These are phyloP conservation scores for Neopelma chrysocephalum DNA, from an alignment of 2,797 vertebrate species.

Conservation along the genomic window DNA sequence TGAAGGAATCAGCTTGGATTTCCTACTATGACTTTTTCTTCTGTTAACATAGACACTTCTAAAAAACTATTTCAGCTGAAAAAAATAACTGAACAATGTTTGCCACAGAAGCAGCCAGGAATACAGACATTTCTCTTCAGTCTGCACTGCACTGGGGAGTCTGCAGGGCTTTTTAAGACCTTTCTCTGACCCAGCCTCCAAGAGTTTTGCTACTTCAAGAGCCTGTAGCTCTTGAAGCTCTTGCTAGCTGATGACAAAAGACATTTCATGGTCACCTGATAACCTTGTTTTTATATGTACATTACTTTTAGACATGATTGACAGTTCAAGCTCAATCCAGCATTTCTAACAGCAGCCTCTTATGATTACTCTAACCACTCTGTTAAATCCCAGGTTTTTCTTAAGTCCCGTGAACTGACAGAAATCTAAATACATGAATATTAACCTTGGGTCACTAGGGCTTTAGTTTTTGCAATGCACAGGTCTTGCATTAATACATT, in stretches of 20 bases:
- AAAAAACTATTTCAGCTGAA: background rate
- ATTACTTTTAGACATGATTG: constrained; percentile 27
- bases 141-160: background rate
- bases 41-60: background rate
- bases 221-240: background rate
- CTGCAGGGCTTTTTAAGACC: background rate
- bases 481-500: background rate
- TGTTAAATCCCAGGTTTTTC: constrained; percentile 39
- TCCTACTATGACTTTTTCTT: background rate
- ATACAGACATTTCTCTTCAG: background rate
- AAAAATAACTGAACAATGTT: background rate
- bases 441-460: constrained; percentile 26
- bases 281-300: constrained; percentile 33
- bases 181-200: background rate
- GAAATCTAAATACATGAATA: constrained; percentile 30
- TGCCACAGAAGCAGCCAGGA: background rate
- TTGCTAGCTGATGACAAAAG: background rate
- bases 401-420: constrained; percentile 19
- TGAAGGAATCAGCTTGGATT: background rate
- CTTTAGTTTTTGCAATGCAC: background rate
- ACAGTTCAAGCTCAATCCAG: background rate
- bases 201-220: background rate
- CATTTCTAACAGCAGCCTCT: background rate
- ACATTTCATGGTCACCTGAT: background rate
- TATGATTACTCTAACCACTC: constrained; percentile 17